Base-by-base conservation (phyloP, 2,797 vertebrate species). In the Babyrousa celebensis region DNA sequence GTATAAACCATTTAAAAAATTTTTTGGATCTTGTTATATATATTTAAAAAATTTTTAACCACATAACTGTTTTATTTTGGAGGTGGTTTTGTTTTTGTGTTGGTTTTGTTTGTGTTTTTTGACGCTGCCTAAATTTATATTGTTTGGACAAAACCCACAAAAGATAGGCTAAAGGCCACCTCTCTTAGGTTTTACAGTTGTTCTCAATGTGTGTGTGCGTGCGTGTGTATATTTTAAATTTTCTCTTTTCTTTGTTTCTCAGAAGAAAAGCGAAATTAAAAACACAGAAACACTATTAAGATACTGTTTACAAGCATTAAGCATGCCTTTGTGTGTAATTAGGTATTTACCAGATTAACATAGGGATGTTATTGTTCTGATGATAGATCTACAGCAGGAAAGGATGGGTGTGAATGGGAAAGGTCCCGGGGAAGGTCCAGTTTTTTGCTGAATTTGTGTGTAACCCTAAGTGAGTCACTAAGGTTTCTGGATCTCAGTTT, bases 261-360 rank as follows among this genome's bases (percentile, higher is more conserved):
- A 94, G 89, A 83, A 58, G 4, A 48, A 89, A 80, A 78, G 36
- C 36, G 85, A 70, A 90, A 84, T 60, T 70, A 54, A 75, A 89
- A 84, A 11, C n/a, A 74, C 60, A 14, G 17, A 56, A 60, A 56
- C 11, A 25, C 84, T 71, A 89, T 54, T 90, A 70, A 70, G 60
- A 77, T 82, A 14, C 18, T 85, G 20, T 82, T 85, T 91, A 48
- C 3, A 84, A 77, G 29, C 36, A 71, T 84, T 82, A 32, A 80
- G 12, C 7, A 9, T 60, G 27, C 52, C 3, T 3, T 58, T 72
- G 5, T 36, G 9, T 91, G 0, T 79, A 48, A 1, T 62, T 82
- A 72, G 48, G 1, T 54, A n/a, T 88, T 70, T 65, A 56, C 58
- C 5, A 40, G 80, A 85, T 96, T 93, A 85, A 63, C 5, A 1